phyloP scores from a whole-genome alignment of 2,888 invertebrate genomes.

The Pristionchus entomophagus region DNA sequence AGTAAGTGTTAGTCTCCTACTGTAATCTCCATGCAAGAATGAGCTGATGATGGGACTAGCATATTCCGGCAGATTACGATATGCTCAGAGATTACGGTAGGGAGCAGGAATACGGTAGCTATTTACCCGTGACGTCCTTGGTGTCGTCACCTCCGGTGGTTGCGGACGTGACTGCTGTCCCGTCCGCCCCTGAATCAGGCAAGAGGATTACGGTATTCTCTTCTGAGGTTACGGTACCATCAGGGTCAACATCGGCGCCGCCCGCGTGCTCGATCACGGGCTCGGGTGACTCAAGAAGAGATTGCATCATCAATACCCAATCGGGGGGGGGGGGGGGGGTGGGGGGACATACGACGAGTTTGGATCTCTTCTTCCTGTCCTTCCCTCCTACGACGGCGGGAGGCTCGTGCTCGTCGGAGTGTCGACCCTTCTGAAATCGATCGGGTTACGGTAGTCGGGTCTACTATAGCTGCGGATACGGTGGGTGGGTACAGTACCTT shows the following conservation, averaged over 20 bases:
- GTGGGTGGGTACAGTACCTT: neutral
- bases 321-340: neutral
- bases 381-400: neutral
- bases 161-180: neutral
- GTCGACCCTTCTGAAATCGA: neutral
- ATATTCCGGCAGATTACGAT: neutral
- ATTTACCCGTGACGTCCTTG: neutral
- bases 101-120: too few species aligned
- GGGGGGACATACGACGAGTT: neutral
- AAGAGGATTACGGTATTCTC: neutral
- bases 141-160: neutral
- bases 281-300: neutral
- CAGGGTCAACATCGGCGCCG: neutral
- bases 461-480: neutral
- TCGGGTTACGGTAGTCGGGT: neutral
- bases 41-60: too few species aligned
- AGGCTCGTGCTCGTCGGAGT: neutral
- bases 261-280: neutral
- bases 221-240: neutral
- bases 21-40: too few species aligned
- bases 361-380: neutral
- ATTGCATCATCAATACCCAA: slow-evolving; percentile 29
- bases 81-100: too few species aligned
- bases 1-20: too few species aligned
- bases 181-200: neutral